Evolutionary conservation across 2,113 vertebrate species (phyloP).

Genomic region (Mustelus asterias): DNA sequence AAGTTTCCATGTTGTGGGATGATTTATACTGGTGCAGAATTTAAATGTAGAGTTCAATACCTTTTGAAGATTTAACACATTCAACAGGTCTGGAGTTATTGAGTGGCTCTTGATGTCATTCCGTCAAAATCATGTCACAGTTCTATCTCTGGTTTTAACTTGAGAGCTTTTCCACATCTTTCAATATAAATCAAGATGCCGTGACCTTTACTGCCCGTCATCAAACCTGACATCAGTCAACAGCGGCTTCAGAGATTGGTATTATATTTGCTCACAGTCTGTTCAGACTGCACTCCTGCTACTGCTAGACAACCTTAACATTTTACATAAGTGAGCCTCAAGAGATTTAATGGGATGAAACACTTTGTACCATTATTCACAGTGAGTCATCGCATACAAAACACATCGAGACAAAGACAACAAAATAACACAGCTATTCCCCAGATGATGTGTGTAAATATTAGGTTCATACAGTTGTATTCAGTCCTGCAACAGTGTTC

Average conservation of each 20-base stretch:
- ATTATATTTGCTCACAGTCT: background rate
- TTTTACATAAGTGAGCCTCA: background rate
- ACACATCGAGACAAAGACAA: background rate
- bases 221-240: background rate
- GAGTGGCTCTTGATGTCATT: background rate
- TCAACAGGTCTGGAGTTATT: background rate
- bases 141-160: background rate
- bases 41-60: background rate
- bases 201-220: background rate
- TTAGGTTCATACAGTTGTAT: no score
- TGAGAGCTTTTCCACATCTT: background rate
- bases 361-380: background rate
- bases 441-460: background rate
- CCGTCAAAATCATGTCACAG: background rate
- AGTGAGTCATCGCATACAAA: background rate
- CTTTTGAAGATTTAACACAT: background rate
- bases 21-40: background rate
- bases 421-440: background rate
- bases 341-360: background rate
- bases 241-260: background rate
- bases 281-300: background rate
- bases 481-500: no score
- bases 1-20: background rate
- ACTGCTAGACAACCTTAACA: background rate
- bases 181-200: slow-evolving; percentile 3